Conservation (phyloP, 2,888 invertebrate species). For the Tolmerus cingulatus region DNA sequence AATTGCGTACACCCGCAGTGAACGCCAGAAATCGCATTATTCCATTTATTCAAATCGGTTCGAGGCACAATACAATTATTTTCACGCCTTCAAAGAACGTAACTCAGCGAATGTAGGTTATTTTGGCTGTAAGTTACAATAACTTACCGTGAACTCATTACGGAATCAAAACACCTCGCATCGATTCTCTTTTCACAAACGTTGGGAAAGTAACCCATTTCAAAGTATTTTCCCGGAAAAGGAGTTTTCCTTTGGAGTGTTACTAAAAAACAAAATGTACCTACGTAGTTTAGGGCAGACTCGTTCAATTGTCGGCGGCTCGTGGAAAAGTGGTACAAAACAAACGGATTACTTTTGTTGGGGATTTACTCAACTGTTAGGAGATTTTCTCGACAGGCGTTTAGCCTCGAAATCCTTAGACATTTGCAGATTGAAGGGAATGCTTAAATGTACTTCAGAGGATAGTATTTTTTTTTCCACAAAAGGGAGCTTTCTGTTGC, state of each 20-base stretch:
- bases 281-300: not conserved
- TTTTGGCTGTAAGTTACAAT: not conserved
- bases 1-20: not conserved
- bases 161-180: not conserved
- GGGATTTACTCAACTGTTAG: not conserved
- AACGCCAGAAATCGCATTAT: not conserved
- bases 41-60: not conserved
- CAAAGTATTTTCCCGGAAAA: not conserved
- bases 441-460: not conserved
- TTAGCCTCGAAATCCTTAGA: not conserved
- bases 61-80: not conserved
- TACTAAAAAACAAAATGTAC: not conserved
- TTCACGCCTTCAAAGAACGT: not conserved
- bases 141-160: not conserved
- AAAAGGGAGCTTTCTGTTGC: not conserved
- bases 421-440: not conserved
- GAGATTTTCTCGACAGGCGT: not conserved
- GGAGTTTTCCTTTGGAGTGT: not conserved
- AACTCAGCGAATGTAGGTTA: not conserved
- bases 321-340: not conserved
- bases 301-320: not conserved
- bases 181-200: not conserved
- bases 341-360: not conserved
- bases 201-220: not conserved
- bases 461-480: not conserved